phyloP scores from a whole-genome alignment of 1,140 invertebrate genomes.

The Drosophila lini region DNA sequence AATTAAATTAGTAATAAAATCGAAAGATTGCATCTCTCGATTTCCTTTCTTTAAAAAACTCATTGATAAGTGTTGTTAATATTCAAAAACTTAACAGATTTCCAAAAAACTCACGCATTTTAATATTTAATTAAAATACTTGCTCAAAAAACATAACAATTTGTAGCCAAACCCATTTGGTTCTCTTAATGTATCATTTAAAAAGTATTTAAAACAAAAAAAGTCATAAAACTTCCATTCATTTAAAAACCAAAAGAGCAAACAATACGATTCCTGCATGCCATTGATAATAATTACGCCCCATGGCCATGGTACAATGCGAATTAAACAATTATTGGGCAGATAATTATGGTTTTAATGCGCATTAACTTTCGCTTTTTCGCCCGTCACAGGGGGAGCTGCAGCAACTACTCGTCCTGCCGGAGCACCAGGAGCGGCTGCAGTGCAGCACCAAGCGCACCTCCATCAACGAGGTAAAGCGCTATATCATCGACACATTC shows the following conservation, averaged over 20 bases:
- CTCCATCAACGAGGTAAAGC: constrained; percentile 83
- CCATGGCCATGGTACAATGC: constrained; percentile 21
- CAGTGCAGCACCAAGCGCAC: constrained; percentile 80
- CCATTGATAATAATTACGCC: constrained; percentile 59
- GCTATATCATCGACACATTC: constrained; percentile 83
- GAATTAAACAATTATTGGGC: constrained; percentile 50
- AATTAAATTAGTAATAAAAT: neutral
- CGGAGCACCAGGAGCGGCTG: constrained; percentile 77
- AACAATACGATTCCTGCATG: constrained; percentile 34
- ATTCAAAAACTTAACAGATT: neutral
- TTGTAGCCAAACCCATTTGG: neutral
- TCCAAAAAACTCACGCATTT: too few species aligned
- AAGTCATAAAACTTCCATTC: constrained; percentile 17
- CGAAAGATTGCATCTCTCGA: neutral
- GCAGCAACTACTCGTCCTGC: constrained; percentile 77
- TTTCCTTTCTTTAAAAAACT: neutral
- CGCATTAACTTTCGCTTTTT: constrained; percentile 41
- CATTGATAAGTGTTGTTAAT: too few species aligned
- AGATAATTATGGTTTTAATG: constrained; percentile 47
- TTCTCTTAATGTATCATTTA: neutral
- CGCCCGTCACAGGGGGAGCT: constrained; percentile 65
- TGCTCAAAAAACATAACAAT: neutral
- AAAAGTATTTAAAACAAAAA: neutral
- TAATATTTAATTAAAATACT: neutral
- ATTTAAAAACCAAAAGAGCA: constrained; percentile 32